Conservation (phyloP, 2,797 vertebrate genomes). For the Pterois miles region DNA sequence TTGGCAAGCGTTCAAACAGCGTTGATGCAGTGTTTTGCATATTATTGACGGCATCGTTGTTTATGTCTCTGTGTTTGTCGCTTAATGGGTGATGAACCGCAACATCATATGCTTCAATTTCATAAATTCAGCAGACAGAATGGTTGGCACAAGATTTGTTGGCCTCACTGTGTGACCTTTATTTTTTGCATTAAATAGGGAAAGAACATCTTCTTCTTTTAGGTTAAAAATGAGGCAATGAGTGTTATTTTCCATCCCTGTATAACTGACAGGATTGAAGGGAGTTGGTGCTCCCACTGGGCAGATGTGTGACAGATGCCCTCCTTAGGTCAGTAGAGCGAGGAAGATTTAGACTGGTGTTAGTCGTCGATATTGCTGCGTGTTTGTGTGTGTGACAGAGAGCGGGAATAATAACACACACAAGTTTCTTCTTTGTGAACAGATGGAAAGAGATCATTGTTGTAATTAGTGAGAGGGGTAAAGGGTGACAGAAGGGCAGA, state of each 20-base stretch:
- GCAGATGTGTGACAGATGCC: constrained; percentile 73
- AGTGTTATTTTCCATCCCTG: constrained; percentile 31
- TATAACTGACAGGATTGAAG: constrained; percentile 3
- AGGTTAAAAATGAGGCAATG: neutral
- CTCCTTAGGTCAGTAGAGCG: constrained; percentile 48
- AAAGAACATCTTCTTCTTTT: neutral
- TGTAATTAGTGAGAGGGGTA: constrained; percentile 55
- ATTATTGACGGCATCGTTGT: constrained; percentile 35
- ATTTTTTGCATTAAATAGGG: neutral
- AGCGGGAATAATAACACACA: constrained; percentile 36
- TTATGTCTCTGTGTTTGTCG: neutral
- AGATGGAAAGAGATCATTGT: constrained; percentile 57
- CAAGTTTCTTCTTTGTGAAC: constrained; percentile 33
- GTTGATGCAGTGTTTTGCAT: constrained; percentile 11
- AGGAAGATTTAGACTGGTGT: constrained; percentile 53
- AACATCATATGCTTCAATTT: neutral
- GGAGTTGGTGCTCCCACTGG: constrained; percentile 22
- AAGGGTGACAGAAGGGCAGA: constrained; percentile 49
- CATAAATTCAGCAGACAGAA: neutral
- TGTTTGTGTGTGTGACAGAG: constrained; percentile 21
- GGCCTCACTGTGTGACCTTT: neutral
- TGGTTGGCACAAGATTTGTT: neutral
- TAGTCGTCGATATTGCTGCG: constrained; percentile 35
- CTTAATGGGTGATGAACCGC: neutral
- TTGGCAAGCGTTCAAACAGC: constrained; percentile 30